Base-by-base conservation (phyloP, 2,797 vertebrate genomes). In the Sternarchorhynchus goeldii region DNA sequence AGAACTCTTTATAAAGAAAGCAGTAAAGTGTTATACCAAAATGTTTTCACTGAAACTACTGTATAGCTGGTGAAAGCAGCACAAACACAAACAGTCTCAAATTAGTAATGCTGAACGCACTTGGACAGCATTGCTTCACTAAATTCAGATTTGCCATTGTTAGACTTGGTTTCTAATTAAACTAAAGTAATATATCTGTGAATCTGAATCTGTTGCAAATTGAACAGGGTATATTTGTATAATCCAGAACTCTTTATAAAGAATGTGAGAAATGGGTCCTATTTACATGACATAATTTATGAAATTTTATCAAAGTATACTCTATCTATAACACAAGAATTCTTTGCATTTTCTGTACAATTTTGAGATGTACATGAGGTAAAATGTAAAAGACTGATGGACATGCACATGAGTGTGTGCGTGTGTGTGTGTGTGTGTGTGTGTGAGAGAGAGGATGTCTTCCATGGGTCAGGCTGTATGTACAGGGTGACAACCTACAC, bases 391-490 rank as follows among this genome's bases (percentile, higher is more conserved):
- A 58, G 29, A 73, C 36, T 62, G 56, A 58, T 45, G 39, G 41
- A 57, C 69, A 20, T 77, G 7, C 53, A 8, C 6, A 31, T 66
- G 16, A 31, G 66, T 59, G 66, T 77, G 60, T 62, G 81, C 76
- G 63, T 82, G 36, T 32, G 75, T 60, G 57, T 70, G 75, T 70
- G 76, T 71, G 76, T 64, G 50, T 65, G 76, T 72, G 45, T 50
- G 75, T 76, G 65, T 76, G 62, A 29, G 12, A 36, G n/a, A 62
- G 41, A 60, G 70, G 39, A 53, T 41, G 74, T 56, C 25, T 63
- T 32, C 64, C 21, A 31, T 68, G 70, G 81, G 81, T 81, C 81
- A 85, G 55, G 63, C 69, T 77, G 67, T 67, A 80, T 59, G 63
- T 81, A 67, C 66, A 71, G 71, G 64, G 64, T 81, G 78, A 73